phyloP scores from a whole-genome alignment of 1,140 invertebrate genomes.

The Pachyrhynchus sulphureomaculatus region DNA sequence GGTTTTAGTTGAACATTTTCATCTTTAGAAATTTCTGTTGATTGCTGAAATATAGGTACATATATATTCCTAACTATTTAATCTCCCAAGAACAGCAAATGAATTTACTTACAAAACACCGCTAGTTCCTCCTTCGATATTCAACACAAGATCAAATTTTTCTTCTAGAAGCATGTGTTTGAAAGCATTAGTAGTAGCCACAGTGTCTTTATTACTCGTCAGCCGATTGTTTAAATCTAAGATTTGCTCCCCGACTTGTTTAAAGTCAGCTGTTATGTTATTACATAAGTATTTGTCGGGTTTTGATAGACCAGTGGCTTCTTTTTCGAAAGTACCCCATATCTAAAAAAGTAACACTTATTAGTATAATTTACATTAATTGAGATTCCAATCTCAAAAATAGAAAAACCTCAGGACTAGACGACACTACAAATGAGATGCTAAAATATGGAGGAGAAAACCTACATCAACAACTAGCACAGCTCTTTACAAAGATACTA shows the following conservation, averaged over 20 bases:
- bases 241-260: slow-evolving; percentile 47
- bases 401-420: too few species aligned
- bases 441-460: too few species aligned
- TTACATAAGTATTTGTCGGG: slow-evolving; percentile 59
- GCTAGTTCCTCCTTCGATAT: slow-evolving; percentile 63
- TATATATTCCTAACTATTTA: too few species aligned
- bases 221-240: slow-evolving; percentile 34
- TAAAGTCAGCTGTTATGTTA: slow-evolving; percentile 55
- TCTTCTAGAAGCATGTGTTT: slow-evolving; percentile 58
- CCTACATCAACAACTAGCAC: too few species aligned
- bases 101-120: slow-evolving; percentile 59
- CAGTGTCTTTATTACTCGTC: slow-evolving; percentile 41
- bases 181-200: slow-evolving; percentile 58
- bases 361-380: too few species aligned
- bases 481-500: too few species aligned
- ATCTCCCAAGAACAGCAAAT: too few species aligned
- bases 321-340: slow-evolving; percentile 45
- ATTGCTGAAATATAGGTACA: too few species aligned
- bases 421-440: too few species aligned
- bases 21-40: too few species aligned
- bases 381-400: too few species aligned
- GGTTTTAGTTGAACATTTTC: too few species aligned
- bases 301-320: slow-evolving; percentile 29
- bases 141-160: slow-evolving; percentile 63
- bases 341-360: slow-evolving; percentile 30